Evolutionary conservation across 2,797 vertebrate species (phyloP).

Genomic region (Xiphophorus birchmanni): DNA sequence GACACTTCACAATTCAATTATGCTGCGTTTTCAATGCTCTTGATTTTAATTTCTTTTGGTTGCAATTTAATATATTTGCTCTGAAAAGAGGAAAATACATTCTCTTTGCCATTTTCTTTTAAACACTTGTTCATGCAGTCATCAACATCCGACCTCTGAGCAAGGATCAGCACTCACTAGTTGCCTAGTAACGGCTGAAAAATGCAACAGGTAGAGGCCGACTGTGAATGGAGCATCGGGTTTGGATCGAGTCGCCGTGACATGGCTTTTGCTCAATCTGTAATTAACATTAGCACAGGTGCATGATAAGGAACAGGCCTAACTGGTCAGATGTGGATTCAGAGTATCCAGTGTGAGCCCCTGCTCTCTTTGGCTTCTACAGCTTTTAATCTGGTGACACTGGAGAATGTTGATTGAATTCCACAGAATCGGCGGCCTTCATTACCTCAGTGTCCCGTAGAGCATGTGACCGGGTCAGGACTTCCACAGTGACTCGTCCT

Average conservation of each 20-base stretch:
- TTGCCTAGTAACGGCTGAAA: constrained; percentile 64
- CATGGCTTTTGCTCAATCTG: background rate
- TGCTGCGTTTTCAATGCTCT: background rate
- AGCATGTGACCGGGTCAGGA: constrained; percentile 58
- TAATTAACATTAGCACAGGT: constrained; percentile 5
- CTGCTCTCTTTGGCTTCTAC: background rate
- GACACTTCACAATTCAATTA: too few species aligned
- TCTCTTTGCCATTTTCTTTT: background rate
- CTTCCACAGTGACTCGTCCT: constrained; percentile 40
- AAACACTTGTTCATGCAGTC: background rate
- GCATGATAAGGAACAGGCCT: background rate
- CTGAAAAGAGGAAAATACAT: background rate
- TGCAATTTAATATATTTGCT: background rate
- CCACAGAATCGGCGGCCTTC: constrained; percentile 51
- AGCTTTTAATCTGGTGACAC: constrained; percentile 28
- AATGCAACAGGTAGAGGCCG: constrained; percentile 56
- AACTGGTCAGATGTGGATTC: background rate
- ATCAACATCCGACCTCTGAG: constrained; percentile 23
- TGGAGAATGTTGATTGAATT: constrained; percentile 64
- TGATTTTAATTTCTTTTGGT: background rate
- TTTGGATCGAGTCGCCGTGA: background rate
- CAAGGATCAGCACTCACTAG: constrained; percentile 18
- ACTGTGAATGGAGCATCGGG: constrained; percentile 12
- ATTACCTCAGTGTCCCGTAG: constrained; percentile 40
- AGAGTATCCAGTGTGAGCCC: background rate